These are phyloP conservation scores for Craseonycteris thonglongyai DNA, from an alignment of 2,113 vertebrate species.

Conservation along the genomic window DNA sequence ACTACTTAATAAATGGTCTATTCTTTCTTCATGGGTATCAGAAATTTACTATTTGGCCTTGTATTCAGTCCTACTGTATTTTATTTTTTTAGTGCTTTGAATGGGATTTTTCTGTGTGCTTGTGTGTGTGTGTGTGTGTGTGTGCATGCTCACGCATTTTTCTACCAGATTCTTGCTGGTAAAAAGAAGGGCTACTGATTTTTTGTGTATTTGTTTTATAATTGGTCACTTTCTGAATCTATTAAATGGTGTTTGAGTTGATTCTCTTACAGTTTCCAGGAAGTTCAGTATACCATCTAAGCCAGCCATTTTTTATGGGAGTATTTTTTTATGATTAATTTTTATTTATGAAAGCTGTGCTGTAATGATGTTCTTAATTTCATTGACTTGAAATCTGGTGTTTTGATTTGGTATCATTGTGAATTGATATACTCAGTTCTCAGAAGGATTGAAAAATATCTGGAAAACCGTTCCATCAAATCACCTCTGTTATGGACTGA, in stretches of 20 bases:
- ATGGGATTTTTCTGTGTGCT: too few relatives aligned
- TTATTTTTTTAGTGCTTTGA: too few relatives aligned
- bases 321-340: background rate
- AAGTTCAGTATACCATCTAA: background rate
- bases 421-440: background rate
- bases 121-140: too few relatives aligned
- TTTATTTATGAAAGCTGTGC: background rate
- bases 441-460: background rate
- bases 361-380: conserved; percentile 28
- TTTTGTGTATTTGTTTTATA: background rate
- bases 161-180: background rate
- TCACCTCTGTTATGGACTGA: background rate
- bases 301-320: background rate
- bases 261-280: conserved; percentile 1
- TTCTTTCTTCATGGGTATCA: background rate
- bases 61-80: background rate
- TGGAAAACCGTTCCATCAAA: background rate
- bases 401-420: conserved; percentile 7
- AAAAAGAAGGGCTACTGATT: background rate
- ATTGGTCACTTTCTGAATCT: background rate
- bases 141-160: background rate
- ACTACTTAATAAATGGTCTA: background rate
- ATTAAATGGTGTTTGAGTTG: background rate
- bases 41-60: background rate
- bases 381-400: background rate